Evolutionary conservation across 2,113 vertebrate genomes (phyloP).

Genomic region (Corynorhinus townsendii): DNA sequence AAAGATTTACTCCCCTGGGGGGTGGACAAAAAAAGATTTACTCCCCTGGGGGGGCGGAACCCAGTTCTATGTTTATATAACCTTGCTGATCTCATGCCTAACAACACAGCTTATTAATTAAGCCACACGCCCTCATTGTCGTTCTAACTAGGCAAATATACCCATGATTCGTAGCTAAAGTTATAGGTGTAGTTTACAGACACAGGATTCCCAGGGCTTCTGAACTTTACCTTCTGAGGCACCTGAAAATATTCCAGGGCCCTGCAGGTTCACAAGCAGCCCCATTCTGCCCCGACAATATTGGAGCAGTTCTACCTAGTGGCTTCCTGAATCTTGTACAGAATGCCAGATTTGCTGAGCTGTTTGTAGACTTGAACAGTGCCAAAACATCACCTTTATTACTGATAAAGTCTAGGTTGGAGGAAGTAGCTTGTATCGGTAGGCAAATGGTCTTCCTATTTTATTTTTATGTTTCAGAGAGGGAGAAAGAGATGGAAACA

Average conservation of each 20-base stretch:
- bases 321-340: background rate
- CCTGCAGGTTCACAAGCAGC: background rate
- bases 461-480: background rate
- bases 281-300: background rate
- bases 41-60: background rate
- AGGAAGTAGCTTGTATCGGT: background rate
- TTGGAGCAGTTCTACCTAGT: background rate
- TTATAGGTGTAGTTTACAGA: background rate
- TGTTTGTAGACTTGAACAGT: background rate
- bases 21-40: background rate
- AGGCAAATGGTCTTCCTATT: background rate
- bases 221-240: background rate
- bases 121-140: background rate
- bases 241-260: background rate
- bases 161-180: background rate
- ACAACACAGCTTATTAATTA: background rate
- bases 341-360: background rate
- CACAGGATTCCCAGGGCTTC: background rate
- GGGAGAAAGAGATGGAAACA: background rate
- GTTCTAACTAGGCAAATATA: background rate
- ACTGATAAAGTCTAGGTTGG: background rate
- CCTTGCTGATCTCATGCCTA: background rate
- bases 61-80: background rate
- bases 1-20: background rate
- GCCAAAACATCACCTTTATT: background rate